Evolutionary conservation across 1,140 invertebrate species (phyloP).

Genomic region (Probaryconus sp.): DNA sequence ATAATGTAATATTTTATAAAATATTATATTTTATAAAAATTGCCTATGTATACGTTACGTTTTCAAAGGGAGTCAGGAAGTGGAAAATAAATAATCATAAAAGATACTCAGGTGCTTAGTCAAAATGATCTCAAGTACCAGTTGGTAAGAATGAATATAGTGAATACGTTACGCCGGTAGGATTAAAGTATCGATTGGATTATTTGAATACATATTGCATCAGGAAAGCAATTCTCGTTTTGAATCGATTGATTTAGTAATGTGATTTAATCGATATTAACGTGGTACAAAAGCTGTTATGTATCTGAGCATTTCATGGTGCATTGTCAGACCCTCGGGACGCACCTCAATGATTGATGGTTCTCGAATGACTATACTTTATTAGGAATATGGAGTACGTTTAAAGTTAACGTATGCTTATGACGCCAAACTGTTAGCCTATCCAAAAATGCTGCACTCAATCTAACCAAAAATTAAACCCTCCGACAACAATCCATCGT

Average conservation of each 20-base stretch:
- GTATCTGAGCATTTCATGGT: constrained; percentile 51
- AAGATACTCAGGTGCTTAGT: constrained; percentile 3
- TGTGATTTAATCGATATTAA: constrained; percentile 64
- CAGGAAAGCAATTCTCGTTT: constrained; percentile 44
- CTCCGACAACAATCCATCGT: constrained; percentile 10
- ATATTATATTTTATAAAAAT: too few relatives aligned
- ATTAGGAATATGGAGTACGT: constrained; percentile 50
- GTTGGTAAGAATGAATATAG: constrained; percentile 37
- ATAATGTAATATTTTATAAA: too few relatives aligned
- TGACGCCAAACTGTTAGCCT: constrained; percentile 31
- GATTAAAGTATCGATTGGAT: constrained; percentile 13
- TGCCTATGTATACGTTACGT: too few relatives aligned
- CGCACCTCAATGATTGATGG: constrained; percentile 62
- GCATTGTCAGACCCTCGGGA: constrained; percentile 51
- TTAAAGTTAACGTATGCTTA: constrained; percentile 42
- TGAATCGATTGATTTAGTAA: constrained; percentile 58
- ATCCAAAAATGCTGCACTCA: constrained; percentile 21
- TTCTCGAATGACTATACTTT: constrained; percentile 62
- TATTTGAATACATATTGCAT: constrained; percentile 54
- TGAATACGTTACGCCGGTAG: constrained; percentile 42
- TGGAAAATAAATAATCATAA: constrained; percentile 23
- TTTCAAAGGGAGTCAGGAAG: too few relatives aligned
- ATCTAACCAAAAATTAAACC: constrained; percentile 5
- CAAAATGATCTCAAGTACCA: constrained; percentile 15
- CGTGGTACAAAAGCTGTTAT: constrained; percentile 63